A percentile compares a stretch with the other conserved stretches of the same genome.
Conservation (phyloP, 2,797 vertebrate genomes). For the Phrynocephalus guinanensis region DNA sequence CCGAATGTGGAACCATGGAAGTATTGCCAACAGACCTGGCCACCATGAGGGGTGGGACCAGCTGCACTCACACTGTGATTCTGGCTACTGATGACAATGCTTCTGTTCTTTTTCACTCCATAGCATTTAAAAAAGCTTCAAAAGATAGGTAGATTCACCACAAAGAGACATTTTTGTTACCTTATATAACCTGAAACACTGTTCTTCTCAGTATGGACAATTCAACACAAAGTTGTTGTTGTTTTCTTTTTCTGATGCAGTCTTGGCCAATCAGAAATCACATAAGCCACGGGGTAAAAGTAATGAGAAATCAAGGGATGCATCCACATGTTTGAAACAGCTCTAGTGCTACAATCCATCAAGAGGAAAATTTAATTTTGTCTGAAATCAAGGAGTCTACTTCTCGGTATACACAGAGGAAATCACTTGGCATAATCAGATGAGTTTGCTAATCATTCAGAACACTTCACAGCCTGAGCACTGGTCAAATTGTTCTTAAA, state of each 20-base stretch:
- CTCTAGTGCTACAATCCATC: neutral
- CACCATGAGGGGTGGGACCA: too few relatives aligned
- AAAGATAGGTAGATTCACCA: neutral
- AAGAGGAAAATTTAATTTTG: neutral
- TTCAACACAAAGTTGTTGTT: neutral
- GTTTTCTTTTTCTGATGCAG: neutral
- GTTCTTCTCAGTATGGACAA: too few relatives aligned
- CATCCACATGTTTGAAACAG: neutral
- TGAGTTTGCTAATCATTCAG: constrained; percentile 15
- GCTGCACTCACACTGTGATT: too few relatives aligned
- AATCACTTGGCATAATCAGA: neutral
- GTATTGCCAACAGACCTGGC: too few relatives aligned
- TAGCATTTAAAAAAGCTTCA: too few relatives aligned
- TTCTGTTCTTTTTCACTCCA: too few relatives aligned
- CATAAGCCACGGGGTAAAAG: neutral
- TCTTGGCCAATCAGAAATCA: neutral
- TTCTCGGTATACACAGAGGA: neutral
- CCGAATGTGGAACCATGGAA: too few relatives aligned
- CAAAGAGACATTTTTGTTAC: neutral
- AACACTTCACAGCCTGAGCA: accelerated
- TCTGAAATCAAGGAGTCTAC: neutral
- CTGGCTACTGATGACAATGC: too few relatives aligned
- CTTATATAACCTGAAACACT: too few relatives aligned
- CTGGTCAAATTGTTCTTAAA: constrained; percentile 47
- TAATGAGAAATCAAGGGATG: neutral